phyloP scores from a whole-genome alignment of 2,113 vertebrate genomes.

The Proteles cristata region DNA sequence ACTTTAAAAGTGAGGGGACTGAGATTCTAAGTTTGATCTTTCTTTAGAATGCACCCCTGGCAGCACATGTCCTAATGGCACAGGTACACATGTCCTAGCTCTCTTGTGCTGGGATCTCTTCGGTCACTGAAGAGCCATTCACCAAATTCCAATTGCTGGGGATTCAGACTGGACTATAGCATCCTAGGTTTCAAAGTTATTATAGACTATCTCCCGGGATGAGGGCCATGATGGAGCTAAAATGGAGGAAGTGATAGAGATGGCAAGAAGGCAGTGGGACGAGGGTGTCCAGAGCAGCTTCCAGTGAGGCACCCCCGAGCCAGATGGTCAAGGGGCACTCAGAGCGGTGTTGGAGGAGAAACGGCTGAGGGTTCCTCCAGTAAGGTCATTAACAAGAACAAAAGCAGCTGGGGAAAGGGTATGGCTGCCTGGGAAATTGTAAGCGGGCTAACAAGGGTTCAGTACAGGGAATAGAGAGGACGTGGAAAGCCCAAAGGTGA shows the following conservation, averaged over 20 bases:
- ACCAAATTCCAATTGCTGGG: background rate
- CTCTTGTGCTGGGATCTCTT: background rate
- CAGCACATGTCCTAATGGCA: background rate
- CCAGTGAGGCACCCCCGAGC: background rate
- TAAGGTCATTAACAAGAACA: background rate
- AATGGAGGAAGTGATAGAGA: fast-evolving
- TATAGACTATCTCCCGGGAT: background rate
- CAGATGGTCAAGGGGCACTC: background rate
- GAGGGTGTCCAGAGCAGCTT: background rate
- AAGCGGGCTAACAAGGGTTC: background rate
- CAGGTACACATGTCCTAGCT: background rate
- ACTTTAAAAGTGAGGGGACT: background rate
- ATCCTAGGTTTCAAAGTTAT: background rate
- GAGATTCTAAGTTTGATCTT: background rate
- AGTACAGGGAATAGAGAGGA: background rate
- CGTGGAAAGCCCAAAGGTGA: background rate
- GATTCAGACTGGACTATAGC: background rate
- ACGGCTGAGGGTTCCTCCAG: background rate
- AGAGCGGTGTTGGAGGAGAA: background rate
- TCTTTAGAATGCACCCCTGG: background rate
- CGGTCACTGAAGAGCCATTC: background rate
- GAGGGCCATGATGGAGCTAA: background rate
- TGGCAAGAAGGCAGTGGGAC: background rate
- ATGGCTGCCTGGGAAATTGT: background rate
- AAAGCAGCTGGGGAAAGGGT: background rate